These are phyloP conservation scores for Trissoscelio sp. DNA, from an alignment of 2,888 invertebrate species.

Conservation along the genomic window DNA sequence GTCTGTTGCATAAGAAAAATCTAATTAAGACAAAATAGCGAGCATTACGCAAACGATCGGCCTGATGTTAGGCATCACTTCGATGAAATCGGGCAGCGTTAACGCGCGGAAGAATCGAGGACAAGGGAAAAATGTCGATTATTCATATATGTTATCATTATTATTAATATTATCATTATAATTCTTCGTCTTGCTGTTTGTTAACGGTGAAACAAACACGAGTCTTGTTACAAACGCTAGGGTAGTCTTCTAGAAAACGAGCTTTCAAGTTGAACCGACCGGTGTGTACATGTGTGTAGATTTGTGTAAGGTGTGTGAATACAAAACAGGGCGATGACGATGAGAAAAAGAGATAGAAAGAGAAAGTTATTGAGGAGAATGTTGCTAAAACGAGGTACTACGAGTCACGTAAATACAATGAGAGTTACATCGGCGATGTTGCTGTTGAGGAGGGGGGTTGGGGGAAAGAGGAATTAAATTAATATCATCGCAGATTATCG, in stretches of 20 bases:
- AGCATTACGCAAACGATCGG: conserved; percentile 44
- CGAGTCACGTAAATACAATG: conserved; percentile 49
- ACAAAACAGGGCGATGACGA: conserved; percentile 12
- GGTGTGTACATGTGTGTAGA: background rate
- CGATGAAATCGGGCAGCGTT: conserved; percentile 50
- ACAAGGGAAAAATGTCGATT: conserved; percentile 42
- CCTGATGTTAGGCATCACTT: conserved; percentile 29
- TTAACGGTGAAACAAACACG: conserved; percentile 14
- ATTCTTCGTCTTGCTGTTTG: conserved; percentile 40
- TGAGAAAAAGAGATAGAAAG: conserved; percentile 4
- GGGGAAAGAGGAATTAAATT: conserved; percentile 43
- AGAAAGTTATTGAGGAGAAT: conserved; percentile 10
- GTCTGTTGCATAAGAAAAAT: background rate
- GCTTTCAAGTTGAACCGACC: background rate
- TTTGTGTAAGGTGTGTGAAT: conserved; percentile 2
- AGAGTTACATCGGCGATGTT: conserved; percentile 36
- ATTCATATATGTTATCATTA: conserved; percentile 46
- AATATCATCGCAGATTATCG: conserved; percentile 57
- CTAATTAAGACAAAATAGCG: conserved; percentile 6
- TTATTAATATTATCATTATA: conserved; percentile 54
- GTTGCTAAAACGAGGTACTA: conserved; percentile 50
- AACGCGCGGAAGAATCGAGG: conserved; percentile 49
- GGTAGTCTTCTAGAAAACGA: conserved; percentile 28
- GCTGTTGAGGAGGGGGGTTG: too few relatives aligned
- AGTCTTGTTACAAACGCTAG: conserved; percentile 31